phyloP scores from a whole-genome alignment of 2,888 invertebrate species.

The Drosophila sordidula region DNA sequence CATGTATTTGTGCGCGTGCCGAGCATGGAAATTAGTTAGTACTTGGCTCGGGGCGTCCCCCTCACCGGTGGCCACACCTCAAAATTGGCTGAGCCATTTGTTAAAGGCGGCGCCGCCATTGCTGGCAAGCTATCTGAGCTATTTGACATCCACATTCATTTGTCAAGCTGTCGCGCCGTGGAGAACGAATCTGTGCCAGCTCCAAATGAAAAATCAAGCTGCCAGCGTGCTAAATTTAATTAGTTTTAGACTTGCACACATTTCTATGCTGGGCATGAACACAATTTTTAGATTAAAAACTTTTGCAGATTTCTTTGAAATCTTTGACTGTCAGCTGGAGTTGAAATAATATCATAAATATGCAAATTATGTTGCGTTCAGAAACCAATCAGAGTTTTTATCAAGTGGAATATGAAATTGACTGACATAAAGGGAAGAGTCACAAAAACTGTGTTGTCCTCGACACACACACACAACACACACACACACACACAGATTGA shows the following conservation, averaged over 20 bases:
- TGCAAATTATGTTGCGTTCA: conserved; percentile 71
- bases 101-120: conserved; percentile 68
- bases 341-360: conserved; percentile 79
- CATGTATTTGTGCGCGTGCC: conserved; percentile 72
- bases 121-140: conserved; percentile 78
- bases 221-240: conserved; percentile 56
- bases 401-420: conserved; percentile 83
- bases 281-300: conserved; percentile 54
- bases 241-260: conserved; percentile 68
- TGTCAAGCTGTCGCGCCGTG: conserved; percentile 67
- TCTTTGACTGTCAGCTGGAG: conserved; percentile 28
- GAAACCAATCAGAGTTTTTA: conserved; percentile 84
- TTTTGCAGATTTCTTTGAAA: conserved; percentile 36
- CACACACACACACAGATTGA: neutral
- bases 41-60: conserved; percentile 36
- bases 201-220: conserved; percentile 53
- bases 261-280: conserved; percentile 39
- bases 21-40: conserved; percentile 77
- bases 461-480: conserved; percentile 29
- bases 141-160: conserved; percentile 82
- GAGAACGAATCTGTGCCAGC: conserved; percentile 65
- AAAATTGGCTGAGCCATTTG: conserved; percentile 71
- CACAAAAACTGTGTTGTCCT: conserved; percentile 46
- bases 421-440: conserved; percentile 64
- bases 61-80: conserved; percentile 66